Evolutionary conservation across 2,888 invertebrate species (phyloP).

Genomic region (Cheilosia vernalis): DNA sequence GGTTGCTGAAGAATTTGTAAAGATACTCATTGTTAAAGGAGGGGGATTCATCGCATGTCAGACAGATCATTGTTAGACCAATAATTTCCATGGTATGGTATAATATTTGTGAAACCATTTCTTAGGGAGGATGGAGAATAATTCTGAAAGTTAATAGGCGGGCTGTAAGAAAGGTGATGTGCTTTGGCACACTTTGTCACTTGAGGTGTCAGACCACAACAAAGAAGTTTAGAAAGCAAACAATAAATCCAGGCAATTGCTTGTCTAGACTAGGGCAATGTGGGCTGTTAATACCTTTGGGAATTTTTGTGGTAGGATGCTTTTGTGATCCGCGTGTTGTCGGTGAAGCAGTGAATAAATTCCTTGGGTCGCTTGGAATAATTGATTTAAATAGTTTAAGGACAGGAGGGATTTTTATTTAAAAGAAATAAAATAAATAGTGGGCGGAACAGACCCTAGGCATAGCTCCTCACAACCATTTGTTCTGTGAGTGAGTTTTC

Average conservation of each 20-base stretch:
- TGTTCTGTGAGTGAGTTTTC: too few relatives aligned
- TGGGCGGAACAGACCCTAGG: too few relatives aligned
- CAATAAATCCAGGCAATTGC: slow-evolving; percentile 8
- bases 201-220: neutral
- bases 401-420: too few relatives aligned
- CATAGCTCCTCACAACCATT: too few relatives aligned
- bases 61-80: neutral
- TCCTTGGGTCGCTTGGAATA: too few relatives aligned
- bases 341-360: too few relatives aligned
- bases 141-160: neutral
- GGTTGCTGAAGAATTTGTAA: neutral
- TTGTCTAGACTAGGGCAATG: slow-evolving; percentile 20
- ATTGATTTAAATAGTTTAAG: too few relatives aligned
- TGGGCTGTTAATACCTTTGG: neutral
- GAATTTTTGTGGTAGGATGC: too few relatives aligned
- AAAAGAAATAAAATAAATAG: too few relatives aligned
- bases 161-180: neutral
- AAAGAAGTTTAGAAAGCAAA: neutral
- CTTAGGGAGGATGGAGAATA: neutral
- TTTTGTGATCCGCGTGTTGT: too few relatives aligned
- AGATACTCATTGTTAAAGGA: neutral
- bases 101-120: slow-evolving; percentile 8
- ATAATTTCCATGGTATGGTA: neutral
- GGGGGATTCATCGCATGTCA: slow-evolving; percentile 6
- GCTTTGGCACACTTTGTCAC: neutral